phyloP scores from a whole-genome alignment of 2,888 invertebrate genomes.

The Eristalis pertinax region DNA sequence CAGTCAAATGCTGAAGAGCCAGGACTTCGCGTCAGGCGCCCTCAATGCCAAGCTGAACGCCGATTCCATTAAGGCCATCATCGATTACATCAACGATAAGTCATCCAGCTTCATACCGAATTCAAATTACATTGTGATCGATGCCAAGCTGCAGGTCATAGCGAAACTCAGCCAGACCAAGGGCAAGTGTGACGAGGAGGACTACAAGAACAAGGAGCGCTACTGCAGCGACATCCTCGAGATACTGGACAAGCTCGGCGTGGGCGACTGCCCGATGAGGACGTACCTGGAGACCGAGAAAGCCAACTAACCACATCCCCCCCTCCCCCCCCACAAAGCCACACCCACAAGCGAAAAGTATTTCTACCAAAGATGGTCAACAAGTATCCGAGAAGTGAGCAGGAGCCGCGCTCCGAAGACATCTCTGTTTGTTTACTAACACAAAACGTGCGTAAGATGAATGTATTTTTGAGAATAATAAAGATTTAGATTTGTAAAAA shows the following conservation, averaged over 20 bases:
- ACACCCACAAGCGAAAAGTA: conserved; percentile 19
- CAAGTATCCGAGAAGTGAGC: conserved; percentile 6
- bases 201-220: conserved; percentile 75
- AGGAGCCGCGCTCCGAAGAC: conserved; percentile 40
- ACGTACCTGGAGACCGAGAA: conserved; percentile 76
- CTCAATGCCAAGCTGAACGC: conserved; percentile 79
- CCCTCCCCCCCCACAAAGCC: not conserved
- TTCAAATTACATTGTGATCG: conserved; percentile 79
- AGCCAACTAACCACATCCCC: conserved; percentile 61
- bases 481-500: conserved; percentile 54
- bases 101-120: conserved; percentile 78
- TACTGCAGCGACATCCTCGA: conserved; percentile 79
- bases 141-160: conserved; percentile 79
- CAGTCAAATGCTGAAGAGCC: conserved; percentile 79
- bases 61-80: conserved; percentile 76
- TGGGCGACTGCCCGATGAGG: conserved; percentile 80
- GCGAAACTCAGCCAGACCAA: conserved; percentile 74
- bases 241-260: conserved; percentile 78
- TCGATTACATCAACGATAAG: conserved; percentile 79
- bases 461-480: conserved; percentile 56
- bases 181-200: conserved; percentile 76
- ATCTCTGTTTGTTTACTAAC: conserved; percentile 65
- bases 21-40: conserved; percentile 79
- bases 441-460: conserved; percentile 55
- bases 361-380: conserved; percentile 34